Evolutionary conservation across 1,140 invertebrate genomes (phyloP).

Genomic region (Neocloeon triangulifer): DNA sequence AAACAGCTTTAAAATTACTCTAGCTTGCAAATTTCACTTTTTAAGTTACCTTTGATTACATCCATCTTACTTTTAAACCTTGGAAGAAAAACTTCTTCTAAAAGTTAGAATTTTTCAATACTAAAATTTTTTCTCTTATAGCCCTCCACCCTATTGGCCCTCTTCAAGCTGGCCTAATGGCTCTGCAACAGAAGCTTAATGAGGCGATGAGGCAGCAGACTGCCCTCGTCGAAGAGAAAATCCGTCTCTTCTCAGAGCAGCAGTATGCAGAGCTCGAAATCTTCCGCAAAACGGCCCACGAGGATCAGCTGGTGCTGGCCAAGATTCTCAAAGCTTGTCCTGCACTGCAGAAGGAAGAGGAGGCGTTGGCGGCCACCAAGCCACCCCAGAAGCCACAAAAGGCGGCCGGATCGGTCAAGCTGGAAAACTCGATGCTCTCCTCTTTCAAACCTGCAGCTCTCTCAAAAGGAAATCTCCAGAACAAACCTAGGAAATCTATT

Average conservation of each 20-base stretch:
- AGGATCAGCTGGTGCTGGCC: constrained; percentile 21
- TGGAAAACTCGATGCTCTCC: neutral
- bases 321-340: constrained; percentile 14
- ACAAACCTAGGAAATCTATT: neutral
- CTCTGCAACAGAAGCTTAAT: constrained; percentile 22
- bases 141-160: no score
- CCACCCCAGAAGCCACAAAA: no score
- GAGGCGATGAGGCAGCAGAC: constrained; percentile 21
- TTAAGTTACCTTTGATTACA: no score
- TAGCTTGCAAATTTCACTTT: no score
- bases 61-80: no score
- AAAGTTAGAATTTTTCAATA: no score
- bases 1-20: no score
- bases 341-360: neutral
- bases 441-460: neutral
- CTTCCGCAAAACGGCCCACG: constrained; percentile 21
- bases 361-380: neutral
- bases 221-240: constrained; percentile 22
- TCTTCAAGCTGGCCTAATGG: constrained; percentile 16
- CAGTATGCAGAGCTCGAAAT: constrained; percentile 24
- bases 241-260: constrained; percentile 22
- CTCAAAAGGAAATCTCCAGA: neutral
- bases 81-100: no score
- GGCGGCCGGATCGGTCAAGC: no score
- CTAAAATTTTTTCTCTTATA: no score